Evolutionary conservation across 2,113 vertebrate genomes (phyloP).

Genomic region (Terrapene triunguis): DNA sequence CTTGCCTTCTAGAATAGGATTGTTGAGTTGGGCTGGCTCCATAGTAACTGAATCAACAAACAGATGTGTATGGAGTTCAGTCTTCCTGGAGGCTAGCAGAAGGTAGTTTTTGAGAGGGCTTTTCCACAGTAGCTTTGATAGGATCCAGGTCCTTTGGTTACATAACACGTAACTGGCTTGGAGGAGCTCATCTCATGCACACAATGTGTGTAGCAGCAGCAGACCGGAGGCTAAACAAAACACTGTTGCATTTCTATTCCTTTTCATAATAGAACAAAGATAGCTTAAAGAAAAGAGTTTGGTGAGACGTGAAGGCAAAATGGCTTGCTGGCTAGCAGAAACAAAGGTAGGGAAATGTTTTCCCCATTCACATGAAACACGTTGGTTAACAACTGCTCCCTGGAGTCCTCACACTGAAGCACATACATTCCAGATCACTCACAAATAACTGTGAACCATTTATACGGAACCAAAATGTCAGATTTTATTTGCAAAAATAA

Average conservation of each 20-base stretch:
- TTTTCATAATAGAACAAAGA: slow-evolving; percentile 20
- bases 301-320: neutral
- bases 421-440: neutral
- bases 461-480: neutral
- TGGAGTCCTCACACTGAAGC: neutral
- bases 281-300: neutral
- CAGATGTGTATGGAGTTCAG: neutral
- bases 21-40: neutral
- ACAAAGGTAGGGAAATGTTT: neutral
- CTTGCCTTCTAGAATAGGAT: neutral
- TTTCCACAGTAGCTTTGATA: neutral
- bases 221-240: neutral
- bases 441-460: neutral
- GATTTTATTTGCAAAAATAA: neutral
- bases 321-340: neutral
- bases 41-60: neutral
- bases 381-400: neutral
- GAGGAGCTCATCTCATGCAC: neutral
- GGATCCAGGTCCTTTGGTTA: neutral
- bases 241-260: neutral
- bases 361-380: neutral
- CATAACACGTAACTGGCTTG: neutral
- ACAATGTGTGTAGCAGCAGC: neutral
- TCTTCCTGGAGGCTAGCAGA: neutral
- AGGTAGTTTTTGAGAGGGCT: neutral